phyloP scores from a whole-genome alignment of 1,140 invertebrate species.

The Drosophila serrata region DNA sequence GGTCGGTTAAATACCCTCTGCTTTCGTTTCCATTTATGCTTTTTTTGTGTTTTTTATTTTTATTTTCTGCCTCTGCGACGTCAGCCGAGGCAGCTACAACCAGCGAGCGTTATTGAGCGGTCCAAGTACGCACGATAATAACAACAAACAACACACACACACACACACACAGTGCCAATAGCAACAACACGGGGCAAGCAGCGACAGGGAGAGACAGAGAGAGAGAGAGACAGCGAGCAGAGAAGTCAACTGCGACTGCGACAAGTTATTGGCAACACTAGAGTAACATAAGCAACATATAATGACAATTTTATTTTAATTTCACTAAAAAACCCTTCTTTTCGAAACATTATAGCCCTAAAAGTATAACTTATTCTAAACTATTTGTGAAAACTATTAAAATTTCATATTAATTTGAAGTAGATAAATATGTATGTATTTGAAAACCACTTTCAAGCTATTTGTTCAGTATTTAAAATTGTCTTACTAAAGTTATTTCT shows the following conservation, averaged over 20 bases:
- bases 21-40: conserved; percentile 72
- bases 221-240: conserved; percentile 17
- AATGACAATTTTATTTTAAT: too few relatives aligned
- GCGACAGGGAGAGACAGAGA: conserved; percentile 11
- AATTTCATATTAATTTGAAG: too few relatives aligned
- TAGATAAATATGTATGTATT: too few relatives aligned
- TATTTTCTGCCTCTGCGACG: conserved; percentile 52
- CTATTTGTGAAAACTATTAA: too few relatives aligned
- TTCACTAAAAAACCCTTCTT: too few relatives aligned
- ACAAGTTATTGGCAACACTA: conserved; percentile 69
- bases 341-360: too few relatives aligned
- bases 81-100: conserved; percentile 20
- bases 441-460: too few relatives aligned
- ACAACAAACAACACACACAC: conserved; percentile 39
- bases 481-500: too few relatives aligned
- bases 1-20: conserved; percentile 85
- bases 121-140: conserved; percentile 79
- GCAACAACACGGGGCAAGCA: conserved; percentile 46
- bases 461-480: too few relatives aligned
- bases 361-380: too few relatives aligned
- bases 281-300: too few relatives aligned
- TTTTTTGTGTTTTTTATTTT: conserved; percentile 24
- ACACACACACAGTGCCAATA: conserved; percentile 36
- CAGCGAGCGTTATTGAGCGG: conserved; percentile 73
- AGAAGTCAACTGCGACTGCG: conserved; percentile 42